Evolutionary conservation across 2,797 vertebrate species (phyloP), one percentile per base, ranked within the genome.

Genomic region (Lacerta viridis): DNA sequence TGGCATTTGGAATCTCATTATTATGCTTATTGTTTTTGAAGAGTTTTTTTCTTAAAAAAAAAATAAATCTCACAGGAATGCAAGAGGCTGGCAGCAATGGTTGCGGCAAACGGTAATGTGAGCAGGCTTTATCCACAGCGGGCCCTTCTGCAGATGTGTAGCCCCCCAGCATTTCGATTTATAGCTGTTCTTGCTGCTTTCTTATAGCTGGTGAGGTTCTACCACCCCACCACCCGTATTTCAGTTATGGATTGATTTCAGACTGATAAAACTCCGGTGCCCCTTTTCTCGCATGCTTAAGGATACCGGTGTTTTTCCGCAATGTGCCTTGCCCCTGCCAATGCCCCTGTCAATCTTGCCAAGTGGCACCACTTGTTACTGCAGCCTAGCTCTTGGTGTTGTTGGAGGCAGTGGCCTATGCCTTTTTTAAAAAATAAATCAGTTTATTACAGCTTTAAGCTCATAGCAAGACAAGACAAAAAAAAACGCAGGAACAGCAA

Each of bases 1-100:
- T 15, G 9, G 91, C 89, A 87, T 87, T 92, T 89, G 13, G 69
- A 90, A 91, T 90, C 81, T 81, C 78, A 2, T 79, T 88, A 86
- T 92, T 93, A 90, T 83, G 4, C 90, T 88, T 93, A 90, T 17
- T 88, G 92, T 94, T 94, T 55, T 94, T 93, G 61, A 92, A 66
- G 84, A 80, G 71, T 75, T 10, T 41, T 77, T 46, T 29, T 29
- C 27, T 43, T 50, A 3, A 0, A 50, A 71, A 25, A 18, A 17
- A 36, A 55, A 91, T n/a, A 39, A 92, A 90, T 74, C 83, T 74
- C 75, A 90, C 9, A 39, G 10, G 4, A 61, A 41, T 86, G 76
- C 10, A 82, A 83, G 91, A 91, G 85, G 90, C 84, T 3, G 9
- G 90, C 89, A 94, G 90, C 89, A 33, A 87, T 1, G 55, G 20